These are phyloP conservation scores for Merluccius polli DNA, from an alignment of 2,797 vertebrate species.

Conservation along the genomic window DNA sequence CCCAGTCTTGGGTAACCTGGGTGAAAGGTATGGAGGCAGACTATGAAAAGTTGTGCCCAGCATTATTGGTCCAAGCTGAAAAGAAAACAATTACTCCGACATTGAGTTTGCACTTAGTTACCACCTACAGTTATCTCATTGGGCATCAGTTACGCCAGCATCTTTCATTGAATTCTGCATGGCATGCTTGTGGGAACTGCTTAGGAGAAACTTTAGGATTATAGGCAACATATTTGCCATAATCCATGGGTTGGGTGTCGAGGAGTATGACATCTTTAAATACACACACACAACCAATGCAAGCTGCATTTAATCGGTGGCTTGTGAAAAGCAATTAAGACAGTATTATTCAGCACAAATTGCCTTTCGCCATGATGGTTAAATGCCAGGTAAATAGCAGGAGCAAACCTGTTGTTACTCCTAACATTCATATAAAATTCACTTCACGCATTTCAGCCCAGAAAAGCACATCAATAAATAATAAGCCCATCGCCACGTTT, in stretches of 20 bases:
- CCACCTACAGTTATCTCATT: conserved; percentile 63
- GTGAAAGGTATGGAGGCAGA: conserved; percentile 70
- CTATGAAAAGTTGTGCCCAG: conserved; percentile 60
- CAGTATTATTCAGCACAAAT: neutral
- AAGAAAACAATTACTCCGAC: conserved; percentile 44
- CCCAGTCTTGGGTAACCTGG: conserved; percentile 76
- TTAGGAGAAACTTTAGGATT: conserved; percentile 49
- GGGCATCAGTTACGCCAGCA: conserved; percentile 54
- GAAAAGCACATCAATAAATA: conserved; percentile 43
- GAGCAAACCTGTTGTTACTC: neutral
- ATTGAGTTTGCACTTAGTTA: conserved; percentile 47
- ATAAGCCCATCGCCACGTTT: conserved; percentile 11
- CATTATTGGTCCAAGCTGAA: conserved; percentile 28
- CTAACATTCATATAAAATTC: conserved; percentile 10
- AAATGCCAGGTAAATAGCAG: neutral
- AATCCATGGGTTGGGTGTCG: neutral
- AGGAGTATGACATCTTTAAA: conserved; percentile 10
- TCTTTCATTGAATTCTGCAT: conserved; percentile 56
- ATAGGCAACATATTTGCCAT: neutral
- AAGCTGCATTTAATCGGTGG: neutral
- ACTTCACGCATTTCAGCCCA: conserved; percentile 51
- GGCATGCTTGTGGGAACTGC: conserved; percentile 58
- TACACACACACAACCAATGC: conserved; percentile 14
- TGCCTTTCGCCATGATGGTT: neutral
- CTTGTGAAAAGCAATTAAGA: neutral